phyloP scores from a whole-genome alignment of 2,113 vertebrate genomes.

The Bostrychus sinensis region DNA sequence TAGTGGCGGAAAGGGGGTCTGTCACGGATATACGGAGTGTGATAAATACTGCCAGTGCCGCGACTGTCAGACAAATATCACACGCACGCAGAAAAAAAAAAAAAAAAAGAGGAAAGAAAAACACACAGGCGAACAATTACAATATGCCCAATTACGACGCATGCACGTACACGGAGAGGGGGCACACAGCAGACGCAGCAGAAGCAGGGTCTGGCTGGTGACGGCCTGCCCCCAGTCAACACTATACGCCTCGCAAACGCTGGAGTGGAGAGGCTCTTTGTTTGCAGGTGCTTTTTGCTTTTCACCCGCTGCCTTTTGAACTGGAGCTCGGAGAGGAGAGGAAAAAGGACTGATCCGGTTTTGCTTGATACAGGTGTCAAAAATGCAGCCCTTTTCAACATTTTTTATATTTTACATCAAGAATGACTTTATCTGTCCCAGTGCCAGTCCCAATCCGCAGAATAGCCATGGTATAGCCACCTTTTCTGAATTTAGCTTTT shows the following conservation, averaged over 20 bases:
- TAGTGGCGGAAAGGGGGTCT: constrained; percentile 80
- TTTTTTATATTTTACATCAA: no score
- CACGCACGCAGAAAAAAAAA: constrained; percentile 61
- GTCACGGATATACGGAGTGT: constrained; percentile 81
- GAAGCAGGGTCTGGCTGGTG: no score
- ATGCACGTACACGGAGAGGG: no score
- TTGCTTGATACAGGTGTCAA: constrained; percentile 37
- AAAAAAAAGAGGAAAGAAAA: no score
- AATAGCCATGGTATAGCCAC: no score
- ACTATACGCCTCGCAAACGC: constrained; percentile 73
- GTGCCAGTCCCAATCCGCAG: no score
- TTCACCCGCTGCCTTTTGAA: constrained; percentile 52
- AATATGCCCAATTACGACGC: constrained; percentile 53
- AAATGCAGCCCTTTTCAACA: constrained; percentile 27
- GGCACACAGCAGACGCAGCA: no score
- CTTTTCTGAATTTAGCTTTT: no score
- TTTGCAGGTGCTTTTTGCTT: constrained; percentile 59
- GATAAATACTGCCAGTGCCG: constrained; percentile 81
- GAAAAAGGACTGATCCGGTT: constrained; percentile 42
- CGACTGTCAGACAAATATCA: constrained; percentile 81
- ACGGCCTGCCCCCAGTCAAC: constrained; percentile 67
- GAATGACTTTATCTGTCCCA: no score
- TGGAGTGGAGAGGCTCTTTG: constrained; percentile 76
- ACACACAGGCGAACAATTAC: constrained; percentile 20
- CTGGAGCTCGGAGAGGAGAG: constrained; percentile 33